Percentiles rank a stretch among this genome's conserved stretches.
These are phyloP conservation scores for Emmelina monodactyla DNA, from an alignment of 2,888 invertebrate species.

Conservation along the genomic window DNA sequence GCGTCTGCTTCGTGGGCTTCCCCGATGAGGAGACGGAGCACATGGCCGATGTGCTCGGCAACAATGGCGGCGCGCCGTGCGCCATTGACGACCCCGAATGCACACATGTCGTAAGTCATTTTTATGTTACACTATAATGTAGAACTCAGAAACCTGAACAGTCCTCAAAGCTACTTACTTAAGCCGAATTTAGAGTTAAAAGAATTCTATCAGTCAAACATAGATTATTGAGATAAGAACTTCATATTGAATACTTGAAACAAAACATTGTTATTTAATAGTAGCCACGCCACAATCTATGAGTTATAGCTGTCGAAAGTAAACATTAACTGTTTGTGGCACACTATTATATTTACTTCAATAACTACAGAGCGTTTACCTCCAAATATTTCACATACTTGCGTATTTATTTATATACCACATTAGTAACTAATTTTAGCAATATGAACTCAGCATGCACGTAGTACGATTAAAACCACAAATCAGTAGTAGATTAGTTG, in stretches of 20 bases:
- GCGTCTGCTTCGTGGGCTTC: constrained; percentile 90
- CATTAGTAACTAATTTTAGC: constrained; percentile 45
- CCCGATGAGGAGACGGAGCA: constrained; percentile 88
- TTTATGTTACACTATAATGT: not conserved
- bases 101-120: constrained; percentile 87
- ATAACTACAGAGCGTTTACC: constrained; percentile 31
- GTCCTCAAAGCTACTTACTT: no score
- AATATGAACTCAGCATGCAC: constrained; percentile 49
- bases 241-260: no score
- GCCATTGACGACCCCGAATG: constrained; percentile 83
- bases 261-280: no score
- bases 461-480: constrained; percentile 39
- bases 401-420: constrained; percentile 39
- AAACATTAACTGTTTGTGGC: not conserved
- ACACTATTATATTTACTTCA: constrained; percentile 17
- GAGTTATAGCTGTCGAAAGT: not conserved
- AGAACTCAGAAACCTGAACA: constrained; percentile 2
- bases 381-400: constrained; percentile 30
- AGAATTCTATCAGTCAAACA: no score
- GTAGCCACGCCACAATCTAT: constrained; percentile 2
- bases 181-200: no score
- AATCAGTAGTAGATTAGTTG: constrained; percentile 38
- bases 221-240: no score
- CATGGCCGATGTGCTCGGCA: constrained; percentile 88
- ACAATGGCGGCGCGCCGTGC: constrained; percentile 84